phyloP scores from a whole-genome alignment of 2,888 invertebrate genomes.

The Bruchidius siliquastri region DNA sequence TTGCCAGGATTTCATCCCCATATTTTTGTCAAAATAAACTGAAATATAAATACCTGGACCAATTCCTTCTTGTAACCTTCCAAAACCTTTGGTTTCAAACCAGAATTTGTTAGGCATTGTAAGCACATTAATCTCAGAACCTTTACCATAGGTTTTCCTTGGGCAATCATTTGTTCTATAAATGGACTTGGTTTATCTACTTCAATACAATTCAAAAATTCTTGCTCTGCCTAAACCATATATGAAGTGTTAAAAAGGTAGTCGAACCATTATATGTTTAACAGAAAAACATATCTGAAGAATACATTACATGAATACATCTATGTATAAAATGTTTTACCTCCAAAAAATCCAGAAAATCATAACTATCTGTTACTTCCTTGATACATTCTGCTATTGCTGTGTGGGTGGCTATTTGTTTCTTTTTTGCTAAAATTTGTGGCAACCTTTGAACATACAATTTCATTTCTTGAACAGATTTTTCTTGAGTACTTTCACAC shows the following conservation, averaged over 20 bases:
- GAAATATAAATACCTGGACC: constrained; percentile 45
- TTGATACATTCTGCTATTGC: constrained; percentile 92
- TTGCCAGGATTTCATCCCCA: too few relatives aligned
- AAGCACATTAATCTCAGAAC: constrained; percentile 87
- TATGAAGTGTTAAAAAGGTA: constrained; percentile 1
- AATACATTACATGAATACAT: too few relatives aligned
- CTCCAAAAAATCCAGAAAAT: constrained; percentile 44
- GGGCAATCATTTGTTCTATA: constrained; percentile 90
- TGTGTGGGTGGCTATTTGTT: constrained; percentile 82
- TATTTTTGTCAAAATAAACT: too few relatives aligned
- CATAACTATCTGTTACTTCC: constrained; percentile 59
- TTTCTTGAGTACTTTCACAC: constrained; percentile 80
- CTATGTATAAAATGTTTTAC: constrained; percentile 23
- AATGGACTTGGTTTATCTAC: constrained; percentile 83
- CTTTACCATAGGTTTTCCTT: constrained; percentile 74
- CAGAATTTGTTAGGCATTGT: constrained; percentile 89
- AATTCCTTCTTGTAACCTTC: constrained; percentile 60
- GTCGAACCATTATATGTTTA: not conserved
- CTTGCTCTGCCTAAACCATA: constrained; percentile 67
- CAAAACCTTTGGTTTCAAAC: constrained; percentile 83
- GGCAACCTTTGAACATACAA: constrained; percentile 87
- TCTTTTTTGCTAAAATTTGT: constrained; percentile 79
- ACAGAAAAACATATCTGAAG: not conserved
- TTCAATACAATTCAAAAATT: constrained; percentile 86
- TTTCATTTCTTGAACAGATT: constrained; percentile 92